A percentile compares a stretch with the other conserved stretches of the same genome.
These are phyloP conservation scores for Drosophila novamexicana DNA, from an alignment of 1,140 invertebrate species.

Conservation along the genomic window DNA sequence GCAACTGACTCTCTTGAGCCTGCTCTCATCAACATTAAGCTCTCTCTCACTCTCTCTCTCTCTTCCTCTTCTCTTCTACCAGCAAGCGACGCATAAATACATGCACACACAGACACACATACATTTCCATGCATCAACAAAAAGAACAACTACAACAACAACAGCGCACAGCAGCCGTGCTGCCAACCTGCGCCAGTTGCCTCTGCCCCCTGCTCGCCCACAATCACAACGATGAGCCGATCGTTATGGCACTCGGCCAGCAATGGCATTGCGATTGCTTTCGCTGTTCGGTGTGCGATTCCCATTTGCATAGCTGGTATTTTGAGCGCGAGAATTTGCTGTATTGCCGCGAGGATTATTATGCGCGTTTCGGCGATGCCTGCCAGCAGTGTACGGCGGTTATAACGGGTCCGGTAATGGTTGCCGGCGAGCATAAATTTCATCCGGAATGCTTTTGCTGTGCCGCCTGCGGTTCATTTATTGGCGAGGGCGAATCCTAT, in stretches of 20 bases:
- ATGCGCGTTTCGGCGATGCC: slow-evolving; percentile 93
- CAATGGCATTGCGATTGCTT: slow-evolving; percentile 96
- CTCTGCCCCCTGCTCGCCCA: slow-evolving; percentile 59
- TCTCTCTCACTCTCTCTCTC: slow-evolving; percentile 14
- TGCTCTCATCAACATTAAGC: slow-evolving; percentile 18
- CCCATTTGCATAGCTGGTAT: slow-evolving; percentile 93
- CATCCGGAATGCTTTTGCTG: slow-evolving; percentile 98
- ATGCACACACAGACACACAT: slow-evolving; percentile 12
- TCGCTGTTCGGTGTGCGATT: slow-evolving; percentile 94
- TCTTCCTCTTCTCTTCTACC: slow-evolving; percentile 6
- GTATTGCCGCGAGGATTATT: slow-evolving; percentile 96
- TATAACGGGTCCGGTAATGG: slow-evolving; percentile 97
- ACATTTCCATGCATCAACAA: slow-evolving; percentile 43
- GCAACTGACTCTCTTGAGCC: not conserved
- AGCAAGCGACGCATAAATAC: slow-evolving; percentile 21
- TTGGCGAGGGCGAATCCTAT: slow-evolving; percentile 96
- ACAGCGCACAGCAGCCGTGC: slow-evolving; percentile 23
- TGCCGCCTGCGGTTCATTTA: slow-evolving; percentile 91
- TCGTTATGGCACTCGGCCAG: slow-evolving; percentile 88
- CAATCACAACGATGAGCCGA: slow-evolving; percentile 66
- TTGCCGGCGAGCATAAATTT: slow-evolving; percentile 96
- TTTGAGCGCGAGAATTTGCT: slow-evolving; percentile 95
- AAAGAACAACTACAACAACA: slow-evolving; percentile 24
- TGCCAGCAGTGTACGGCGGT: slow-evolving; percentile 94
- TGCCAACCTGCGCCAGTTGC: slow-evolving; percentile 62